phyloP scores from a whole-genome alignment of 2,888 invertebrate species.

The Eristalis tenax region DNA sequence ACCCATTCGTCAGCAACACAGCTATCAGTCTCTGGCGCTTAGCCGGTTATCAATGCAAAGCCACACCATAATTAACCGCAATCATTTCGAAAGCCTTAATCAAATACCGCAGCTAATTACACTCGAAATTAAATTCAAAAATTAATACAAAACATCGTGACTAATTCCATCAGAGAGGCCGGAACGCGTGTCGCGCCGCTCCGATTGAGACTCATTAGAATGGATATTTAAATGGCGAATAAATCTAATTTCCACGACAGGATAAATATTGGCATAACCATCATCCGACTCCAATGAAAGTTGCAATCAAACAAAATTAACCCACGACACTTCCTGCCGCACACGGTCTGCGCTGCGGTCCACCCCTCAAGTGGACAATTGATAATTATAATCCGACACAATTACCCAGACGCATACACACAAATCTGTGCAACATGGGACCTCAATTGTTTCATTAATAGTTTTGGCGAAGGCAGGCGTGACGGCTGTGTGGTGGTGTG shows the following conservation, averaged over 20 bases:
- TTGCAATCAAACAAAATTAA: conserved; percentile 17
- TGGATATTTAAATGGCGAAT: conserved; percentile 33
- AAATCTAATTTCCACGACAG: conserved; percentile 27
- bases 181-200: not conserved
- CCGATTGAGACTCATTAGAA: too few relatives aligned
- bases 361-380: conserved; percentile 8
- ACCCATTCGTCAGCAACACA: not conserved
- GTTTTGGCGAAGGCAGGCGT: not conserved
- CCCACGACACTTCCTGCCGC: not conserved
- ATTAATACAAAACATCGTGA: conserved; percentile 34
- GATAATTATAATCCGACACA: conserved; percentile 43
- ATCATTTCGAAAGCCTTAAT: not conserved
- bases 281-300: not conserved
- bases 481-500: not conserved
- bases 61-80: not conserved
- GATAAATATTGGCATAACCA: conserved; percentile 1
- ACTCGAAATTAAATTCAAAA: conserved; percentile 39
- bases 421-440: conserved; percentile 31
- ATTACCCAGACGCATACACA: conserved; percentile 7
- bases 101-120: conserved; percentile 12
- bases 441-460: conserved; percentile 23
- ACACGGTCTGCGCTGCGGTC: not conserved
- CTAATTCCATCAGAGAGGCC: conserved; percentile 49
- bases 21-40: not conserved
- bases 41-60: not conserved